phyloP scores from a whole-genome alignment of 1,140 invertebrate species.

The Trialeurodes vaporariorum region DNA sequence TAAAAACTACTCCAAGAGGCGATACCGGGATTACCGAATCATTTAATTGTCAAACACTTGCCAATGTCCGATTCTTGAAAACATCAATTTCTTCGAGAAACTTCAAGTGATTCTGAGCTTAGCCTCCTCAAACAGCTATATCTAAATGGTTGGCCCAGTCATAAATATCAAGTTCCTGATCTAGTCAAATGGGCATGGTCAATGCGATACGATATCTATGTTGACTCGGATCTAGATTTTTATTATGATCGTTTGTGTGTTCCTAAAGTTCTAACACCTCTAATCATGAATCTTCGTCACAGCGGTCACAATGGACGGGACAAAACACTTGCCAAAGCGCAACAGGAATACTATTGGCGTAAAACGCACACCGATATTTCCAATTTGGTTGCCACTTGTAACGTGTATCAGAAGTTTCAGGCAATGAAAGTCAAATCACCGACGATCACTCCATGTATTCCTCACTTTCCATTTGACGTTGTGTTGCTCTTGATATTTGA shows the following conservation, averaged over 20 bases:
- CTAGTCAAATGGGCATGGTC: neutral
- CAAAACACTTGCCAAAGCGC: constrained; percentile 26
- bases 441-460: constrained; percentile 24
- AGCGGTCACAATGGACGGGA: constrained; percentile 26
- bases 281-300: constrained; percentile 31
- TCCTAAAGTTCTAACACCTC: constrained; percentile 23
- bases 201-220: neutral
- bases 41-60: constrained; percentile 6
- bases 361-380: too few species aligned
- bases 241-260: constrained; percentile 29
- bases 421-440: constrained; percentile 26
- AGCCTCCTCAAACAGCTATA: neutral
- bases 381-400: too few species aligned
- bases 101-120: neutral
- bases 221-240: too few species aligned
- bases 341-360: constrained; percentile 16
- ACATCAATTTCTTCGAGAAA: neutral
- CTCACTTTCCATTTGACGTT: constrained; percentile 27
- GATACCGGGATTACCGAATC: neutral
- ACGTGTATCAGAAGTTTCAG: constrained; percentile 26
- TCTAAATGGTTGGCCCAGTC: neutral
- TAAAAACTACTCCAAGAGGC: constrained; percentile 1
- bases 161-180: neutral
- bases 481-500: constrained; percentile 30
- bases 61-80: neutral